These are phyloP conservation scores for Cynopterus sphinx DNA, from an alignment of 2,797 vertebrate species.

Conservation along the genomic window DNA sequence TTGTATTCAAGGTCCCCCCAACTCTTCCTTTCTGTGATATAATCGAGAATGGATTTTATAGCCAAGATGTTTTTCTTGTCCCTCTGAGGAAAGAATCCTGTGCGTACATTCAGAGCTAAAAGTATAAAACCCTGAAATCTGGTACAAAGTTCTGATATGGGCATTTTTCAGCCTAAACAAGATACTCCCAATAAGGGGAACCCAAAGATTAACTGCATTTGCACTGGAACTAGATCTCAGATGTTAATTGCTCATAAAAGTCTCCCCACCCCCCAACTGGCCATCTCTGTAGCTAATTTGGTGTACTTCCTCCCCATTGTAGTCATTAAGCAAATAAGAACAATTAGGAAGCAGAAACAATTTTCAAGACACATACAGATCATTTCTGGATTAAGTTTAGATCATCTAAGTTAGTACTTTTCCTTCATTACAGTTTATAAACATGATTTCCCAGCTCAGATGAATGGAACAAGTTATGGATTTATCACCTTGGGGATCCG, in stretches of 20 bases:
- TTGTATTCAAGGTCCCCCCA: not conserved
- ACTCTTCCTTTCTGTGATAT: not conserved
- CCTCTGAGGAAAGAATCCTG: not conserved
- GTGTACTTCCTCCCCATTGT: not conserved
- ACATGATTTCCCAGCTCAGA: not conserved
- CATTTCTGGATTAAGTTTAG: conserved; percentile 12
- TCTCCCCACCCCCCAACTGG: not conserved
- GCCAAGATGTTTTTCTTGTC: not conserved
- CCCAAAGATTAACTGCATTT: not conserved
- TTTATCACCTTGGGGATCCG: not conserved
- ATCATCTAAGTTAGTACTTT: not conserved
- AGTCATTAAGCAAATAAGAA: conserved; percentile 33
- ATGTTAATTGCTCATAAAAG: not conserved
- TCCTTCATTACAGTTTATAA: not conserved
- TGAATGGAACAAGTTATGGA: not conserved
- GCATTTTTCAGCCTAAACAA: not conserved
- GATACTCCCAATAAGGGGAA: not conserved
- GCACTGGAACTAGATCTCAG: not conserved
- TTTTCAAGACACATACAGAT: not conserved
- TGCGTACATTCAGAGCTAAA: not conserved
- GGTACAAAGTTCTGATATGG: not conserved
- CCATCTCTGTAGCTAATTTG: conserved; percentile 30
- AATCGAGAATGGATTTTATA: conserved; percentile 26
- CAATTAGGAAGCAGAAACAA: not conserved
- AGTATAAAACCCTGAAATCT: conserved; percentile 19